Conservation (phyloP, 2,888 invertebrate genomes). For the Eugnorisma glareosa region DNA sequence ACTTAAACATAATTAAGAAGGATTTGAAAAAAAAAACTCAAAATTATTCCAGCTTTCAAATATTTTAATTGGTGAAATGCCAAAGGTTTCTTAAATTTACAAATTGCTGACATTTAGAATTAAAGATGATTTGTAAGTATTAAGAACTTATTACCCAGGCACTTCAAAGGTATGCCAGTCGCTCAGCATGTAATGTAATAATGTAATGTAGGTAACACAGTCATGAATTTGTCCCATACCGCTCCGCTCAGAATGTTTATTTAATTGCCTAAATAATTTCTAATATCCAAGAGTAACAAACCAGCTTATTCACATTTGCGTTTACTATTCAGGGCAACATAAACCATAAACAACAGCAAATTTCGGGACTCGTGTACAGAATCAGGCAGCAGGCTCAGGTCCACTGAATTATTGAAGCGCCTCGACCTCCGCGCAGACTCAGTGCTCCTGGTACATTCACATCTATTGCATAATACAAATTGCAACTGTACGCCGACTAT, state of each 20-base stretch:
- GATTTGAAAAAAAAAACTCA: neutral
- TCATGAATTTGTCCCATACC: neutral
- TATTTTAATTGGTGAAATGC: conserved; percentile 1
- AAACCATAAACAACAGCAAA: conserved; percentile 50
- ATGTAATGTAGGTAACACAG: neutral
- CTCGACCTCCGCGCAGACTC: conserved; percentile 71
- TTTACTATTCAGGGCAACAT: conserved; percentile 37
- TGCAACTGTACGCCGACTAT: conserved; percentile 60
- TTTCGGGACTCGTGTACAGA: conserved; percentile 53
- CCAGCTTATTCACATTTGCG: conserved; percentile 24
- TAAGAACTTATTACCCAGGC: neutral
- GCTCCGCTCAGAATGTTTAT: too few species aligned
- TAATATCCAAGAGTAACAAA: conserved; percentile 14
- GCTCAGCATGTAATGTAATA: too few species aligned
- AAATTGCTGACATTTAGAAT: neutral
- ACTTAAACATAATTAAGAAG: neutral
- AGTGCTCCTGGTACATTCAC: conserved; percentile 76
- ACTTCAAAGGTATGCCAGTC: neutral
- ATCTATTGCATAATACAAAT: conserved; percentile 75
- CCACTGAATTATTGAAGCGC: conserved; percentile 80
- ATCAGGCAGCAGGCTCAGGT: conserved; percentile 67
- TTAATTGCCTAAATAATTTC: conserved; percentile 10
- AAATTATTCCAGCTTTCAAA: neutral
- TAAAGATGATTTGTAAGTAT: neutral
- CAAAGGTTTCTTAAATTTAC: neutral